Evolutionary conservation across 2,113 vertebrate species (phyloP).

Genomic region (Pelodiscus sinensis): DNA sequence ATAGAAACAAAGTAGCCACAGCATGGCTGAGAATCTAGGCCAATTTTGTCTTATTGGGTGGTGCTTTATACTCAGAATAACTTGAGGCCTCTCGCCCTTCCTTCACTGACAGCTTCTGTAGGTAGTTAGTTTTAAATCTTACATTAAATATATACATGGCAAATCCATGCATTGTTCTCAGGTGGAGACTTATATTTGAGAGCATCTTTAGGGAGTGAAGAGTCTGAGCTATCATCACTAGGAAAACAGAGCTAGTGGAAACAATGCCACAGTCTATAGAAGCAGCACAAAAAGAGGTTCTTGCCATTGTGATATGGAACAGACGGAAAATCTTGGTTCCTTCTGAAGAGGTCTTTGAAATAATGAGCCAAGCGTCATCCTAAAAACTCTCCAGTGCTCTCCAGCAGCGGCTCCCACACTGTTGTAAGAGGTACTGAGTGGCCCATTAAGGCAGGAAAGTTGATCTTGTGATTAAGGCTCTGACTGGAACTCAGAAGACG

Average conservation of each 20-base stretch:
- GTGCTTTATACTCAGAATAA: background rate
- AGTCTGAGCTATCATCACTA: background rate
- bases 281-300: background rate
- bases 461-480: background rate
- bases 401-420: background rate
- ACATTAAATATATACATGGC: background rate
- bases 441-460: background rate
- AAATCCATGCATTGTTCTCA: background rate
- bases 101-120: background rate
- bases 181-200: background rate
- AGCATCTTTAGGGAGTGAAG: background rate
- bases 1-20: background rate
- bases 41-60: background rate
- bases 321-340: background rate
- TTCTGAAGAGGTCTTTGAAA: background rate
- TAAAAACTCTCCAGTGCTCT: background rate
- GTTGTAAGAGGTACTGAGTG: background rate
- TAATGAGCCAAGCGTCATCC: background rate
- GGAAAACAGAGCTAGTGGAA: background rate
- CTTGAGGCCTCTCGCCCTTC: background rate
- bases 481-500: background rate
- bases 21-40: background rate
- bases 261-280: background rate
- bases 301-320: background rate
- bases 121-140: background rate